These are phyloP conservation scores for Machimus rusticus DNA, from an alignment of 2,888 invertebrate genomes.

Conservation along the genomic window DNA sequence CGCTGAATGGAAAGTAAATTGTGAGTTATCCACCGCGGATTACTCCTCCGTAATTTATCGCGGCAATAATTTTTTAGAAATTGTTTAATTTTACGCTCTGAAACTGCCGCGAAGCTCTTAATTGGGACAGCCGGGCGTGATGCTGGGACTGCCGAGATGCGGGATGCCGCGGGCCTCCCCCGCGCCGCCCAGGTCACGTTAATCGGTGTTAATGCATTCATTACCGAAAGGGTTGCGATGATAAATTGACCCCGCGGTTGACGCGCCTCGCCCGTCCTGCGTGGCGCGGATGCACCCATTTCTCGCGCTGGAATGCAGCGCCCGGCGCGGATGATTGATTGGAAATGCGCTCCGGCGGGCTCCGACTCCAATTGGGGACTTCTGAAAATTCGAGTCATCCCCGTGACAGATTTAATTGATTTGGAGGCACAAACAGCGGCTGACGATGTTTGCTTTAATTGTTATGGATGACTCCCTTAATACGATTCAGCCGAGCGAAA, in stretches of 20 bases:
- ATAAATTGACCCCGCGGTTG: constrained; percentile 27
- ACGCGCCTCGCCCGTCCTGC: background rate
- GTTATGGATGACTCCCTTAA: constrained; percentile 17
- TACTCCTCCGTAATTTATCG: constrained; percentile 20
- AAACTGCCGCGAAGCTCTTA: background rate
- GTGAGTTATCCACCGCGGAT: background rate
- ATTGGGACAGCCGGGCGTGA: background rate
- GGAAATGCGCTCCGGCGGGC: constrained; percentile 9
- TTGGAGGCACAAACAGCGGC: constrained; percentile 21
- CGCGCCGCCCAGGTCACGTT: background rate
- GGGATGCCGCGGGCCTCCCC: background rate
- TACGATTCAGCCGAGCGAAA: background rate
- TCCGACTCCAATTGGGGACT: background rate
- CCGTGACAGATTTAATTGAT: constrained; percentile 40
- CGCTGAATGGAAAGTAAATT: background rate
- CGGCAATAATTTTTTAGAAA: constrained; percentile 29
- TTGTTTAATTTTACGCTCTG: constrained; percentile 24
- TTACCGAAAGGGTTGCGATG: constrained; percentile 8
- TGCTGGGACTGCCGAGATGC: background rate
- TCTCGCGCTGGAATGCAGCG: background rate
- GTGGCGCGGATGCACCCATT: background rate
- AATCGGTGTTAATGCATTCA: constrained; percentile 36
- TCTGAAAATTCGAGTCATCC: constrained; percentile 17
- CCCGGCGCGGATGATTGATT: constrained; percentile 23
- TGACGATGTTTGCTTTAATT: constrained; percentile 2